A percentile compares a stretch with the other conserved stretches of the same genome.
Conservation (phyloP, 2,888 invertebrate genomes). For the Napeogenes sylphis region DNA sequence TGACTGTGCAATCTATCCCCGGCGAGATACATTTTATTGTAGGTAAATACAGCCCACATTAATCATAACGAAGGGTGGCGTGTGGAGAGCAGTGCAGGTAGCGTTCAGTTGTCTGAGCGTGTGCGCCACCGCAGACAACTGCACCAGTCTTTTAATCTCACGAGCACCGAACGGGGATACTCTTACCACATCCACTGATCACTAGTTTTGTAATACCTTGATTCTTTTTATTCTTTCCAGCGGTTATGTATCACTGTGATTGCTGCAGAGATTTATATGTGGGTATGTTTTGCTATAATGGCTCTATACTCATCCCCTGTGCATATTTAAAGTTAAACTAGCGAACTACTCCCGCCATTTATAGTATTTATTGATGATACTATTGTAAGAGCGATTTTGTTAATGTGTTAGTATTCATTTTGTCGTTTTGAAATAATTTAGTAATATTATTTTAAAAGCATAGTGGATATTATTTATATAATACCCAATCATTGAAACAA, state of each 20-base stretch:
- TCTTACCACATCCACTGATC: constrained; percentile 26
- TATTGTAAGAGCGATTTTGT: constrained; percentile 1
- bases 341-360: constrained; percentile 17
- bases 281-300: constrained; percentile 18
- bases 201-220: constrained; percentile 28
- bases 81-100: constrained; percentile 56
- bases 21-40: constrained; percentile 35
- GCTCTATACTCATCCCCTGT: constrained; percentile 17
- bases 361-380: constrained; percentile 20
- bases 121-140: constrained; percentile 59
- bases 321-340: constrained; percentile 19
- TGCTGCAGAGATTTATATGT: constrained; percentile 16
- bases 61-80: constrained; percentile 58
- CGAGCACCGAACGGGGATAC: constrained; percentile 40
- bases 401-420: constrained; percentile 3
- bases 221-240: constrained; percentile 19
- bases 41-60: constrained; percentile 53
- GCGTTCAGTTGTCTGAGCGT: constrained; percentile 28
- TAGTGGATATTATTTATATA: not conserved
- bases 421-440: not conserved
- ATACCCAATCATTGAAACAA: not conserved
- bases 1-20: constrained; percentile 49
- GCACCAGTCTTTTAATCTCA: constrained; percentile 69
- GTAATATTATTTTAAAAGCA: too few species aligned
- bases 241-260: constrained; percentile 3